phyloP scores from a whole-genome alignment of 1,140 invertebrate genomes.

The Drosophila kepulauana region DNA sequence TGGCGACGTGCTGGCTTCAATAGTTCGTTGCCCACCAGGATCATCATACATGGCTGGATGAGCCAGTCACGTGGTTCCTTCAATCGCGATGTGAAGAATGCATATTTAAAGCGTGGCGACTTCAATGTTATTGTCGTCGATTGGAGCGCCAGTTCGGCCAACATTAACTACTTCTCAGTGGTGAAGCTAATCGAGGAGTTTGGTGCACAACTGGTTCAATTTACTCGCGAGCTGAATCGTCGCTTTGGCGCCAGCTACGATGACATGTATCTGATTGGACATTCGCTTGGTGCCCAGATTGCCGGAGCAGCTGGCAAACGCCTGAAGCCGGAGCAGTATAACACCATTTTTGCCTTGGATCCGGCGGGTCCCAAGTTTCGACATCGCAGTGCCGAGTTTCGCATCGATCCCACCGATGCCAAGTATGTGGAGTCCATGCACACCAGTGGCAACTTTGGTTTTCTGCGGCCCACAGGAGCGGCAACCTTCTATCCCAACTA shows the following conservation, averaged over 20 bases:
- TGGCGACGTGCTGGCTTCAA: conserved; percentile 60
- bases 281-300: conserved; percentile 94
- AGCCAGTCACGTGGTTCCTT: conserved; percentile 80
- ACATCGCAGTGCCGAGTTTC: conserved; percentile 85
- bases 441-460: conserved; percentile 87
- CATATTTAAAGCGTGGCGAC: conserved; percentile 86
- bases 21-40: conserved; percentile 69
- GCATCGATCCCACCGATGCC: conserved; percentile 88
- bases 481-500: conserved; percentile 91
- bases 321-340: conserved; percentile 85
- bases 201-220: conserved; percentile 81
- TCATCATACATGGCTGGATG: conserved; percentile 84
- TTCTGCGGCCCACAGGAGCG: conserved; percentile 86
- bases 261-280: conserved; percentile 91
- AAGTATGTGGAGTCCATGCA: conserved; percentile 91
- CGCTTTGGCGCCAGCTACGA: conserved; percentile 59
- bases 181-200: conserved; percentile 85
- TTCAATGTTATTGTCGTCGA: conserved; percentile 89
- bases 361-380: conserved; percentile 90
- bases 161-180: conserved; percentile 86
- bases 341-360: conserved; percentile 89
- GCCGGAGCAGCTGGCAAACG: conserved; percentile 90
- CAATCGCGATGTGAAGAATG: conserved; percentile 83
- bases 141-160: conserved; percentile 87
- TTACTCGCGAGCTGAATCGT: conserved; percentile 61